Evolutionary conservation across 2,888 invertebrate genomes (phyloP).

Genomic region (Dione juno): DNA sequence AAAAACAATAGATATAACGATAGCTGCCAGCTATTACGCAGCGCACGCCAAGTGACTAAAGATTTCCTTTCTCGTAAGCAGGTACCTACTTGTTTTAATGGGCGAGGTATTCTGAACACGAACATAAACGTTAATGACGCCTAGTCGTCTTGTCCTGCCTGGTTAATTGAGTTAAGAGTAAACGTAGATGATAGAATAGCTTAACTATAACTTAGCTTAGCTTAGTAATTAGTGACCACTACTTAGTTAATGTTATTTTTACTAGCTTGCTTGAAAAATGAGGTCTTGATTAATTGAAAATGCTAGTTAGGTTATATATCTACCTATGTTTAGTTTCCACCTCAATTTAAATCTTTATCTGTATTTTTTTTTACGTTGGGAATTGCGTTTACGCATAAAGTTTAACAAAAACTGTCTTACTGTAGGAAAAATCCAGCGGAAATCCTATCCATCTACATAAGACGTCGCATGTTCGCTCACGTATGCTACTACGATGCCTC

Average conservation of each 20-base stretch:
- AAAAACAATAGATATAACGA: conserved; percentile 27
- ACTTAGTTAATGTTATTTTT: neutral
- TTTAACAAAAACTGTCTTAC: no score
- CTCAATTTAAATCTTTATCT: no score
- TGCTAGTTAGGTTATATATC: neutral
- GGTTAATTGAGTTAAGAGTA: conserved; percentile 8
- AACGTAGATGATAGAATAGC: conserved; percentile 1
- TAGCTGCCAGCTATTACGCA: conserved; percentile 25
- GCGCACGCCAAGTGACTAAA: conserved; percentile 27
- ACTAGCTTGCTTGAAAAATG: neutral
- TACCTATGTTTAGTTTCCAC: no score
- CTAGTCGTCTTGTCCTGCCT: conserved; percentile 19
- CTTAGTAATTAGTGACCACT: conserved; percentile 5
- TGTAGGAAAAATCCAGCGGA: no score
- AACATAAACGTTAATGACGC: conserved; percentile 19
- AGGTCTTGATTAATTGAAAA: neutral
- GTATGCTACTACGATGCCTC: no score
- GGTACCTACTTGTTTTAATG: conserved; percentile 16
- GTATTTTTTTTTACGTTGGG: no score
- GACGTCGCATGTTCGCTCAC: no score
- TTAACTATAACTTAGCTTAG: conserved; percentile 13
- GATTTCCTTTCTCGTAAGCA: conserved; percentile 33
- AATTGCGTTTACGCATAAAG: no score
- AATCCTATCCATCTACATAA: no score
- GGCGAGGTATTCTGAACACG: conserved; percentile 31